Conservation (phyloP, 2,888 invertebrate genomes). For the Helicoverpa assulta region DNA sequence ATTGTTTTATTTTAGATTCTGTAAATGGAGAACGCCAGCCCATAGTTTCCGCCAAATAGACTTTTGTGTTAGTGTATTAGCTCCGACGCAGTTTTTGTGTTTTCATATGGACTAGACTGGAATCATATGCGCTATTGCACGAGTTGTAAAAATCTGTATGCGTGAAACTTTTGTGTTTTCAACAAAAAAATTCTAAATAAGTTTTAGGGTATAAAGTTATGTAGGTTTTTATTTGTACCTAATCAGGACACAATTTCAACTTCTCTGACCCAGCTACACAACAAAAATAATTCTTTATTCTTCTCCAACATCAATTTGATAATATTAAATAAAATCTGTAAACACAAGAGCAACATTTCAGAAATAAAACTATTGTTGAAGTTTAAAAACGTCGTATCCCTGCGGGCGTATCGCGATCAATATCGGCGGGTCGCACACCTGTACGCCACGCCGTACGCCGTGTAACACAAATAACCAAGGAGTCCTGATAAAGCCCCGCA, state of each 20-base stretch:
- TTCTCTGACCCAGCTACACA: not conserved
- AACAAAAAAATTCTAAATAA: not conserved
- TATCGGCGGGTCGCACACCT: constrained; percentile 75
- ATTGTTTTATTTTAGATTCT: constrained; percentile 53
- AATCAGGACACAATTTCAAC: no score
- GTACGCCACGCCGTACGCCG: constrained; percentile 75
- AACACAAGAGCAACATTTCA: constrained; percentile 22
- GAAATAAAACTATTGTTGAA: constrained; percentile 51
- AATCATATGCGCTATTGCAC: constrained; percentile 19
- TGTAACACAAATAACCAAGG: constrained; percentile 80
- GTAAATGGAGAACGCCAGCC: constrained; percentile 42
- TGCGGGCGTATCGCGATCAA: constrained; percentile 71
- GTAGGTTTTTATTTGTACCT: no score
- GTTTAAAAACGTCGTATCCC: constrained; percentile 59
- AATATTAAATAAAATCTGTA: constrained; percentile 17
- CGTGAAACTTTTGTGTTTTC: constrained; percentile 2
- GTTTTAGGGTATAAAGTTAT: no score
- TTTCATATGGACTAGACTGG: constrained; percentile 17
- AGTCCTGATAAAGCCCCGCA: constrained; percentile 79
- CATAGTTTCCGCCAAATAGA: constrained; percentile 52
- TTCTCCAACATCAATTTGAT: not conserved
- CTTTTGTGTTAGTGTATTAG: constrained; percentile 50
- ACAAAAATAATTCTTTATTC: not conserved
- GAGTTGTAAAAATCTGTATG: not conserved
- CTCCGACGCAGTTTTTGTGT: constrained; percentile 20